Evolutionary conservation across 1,140 invertebrate genomes (phyloP).

Genomic region (Diploscapter pachys): DNA sequence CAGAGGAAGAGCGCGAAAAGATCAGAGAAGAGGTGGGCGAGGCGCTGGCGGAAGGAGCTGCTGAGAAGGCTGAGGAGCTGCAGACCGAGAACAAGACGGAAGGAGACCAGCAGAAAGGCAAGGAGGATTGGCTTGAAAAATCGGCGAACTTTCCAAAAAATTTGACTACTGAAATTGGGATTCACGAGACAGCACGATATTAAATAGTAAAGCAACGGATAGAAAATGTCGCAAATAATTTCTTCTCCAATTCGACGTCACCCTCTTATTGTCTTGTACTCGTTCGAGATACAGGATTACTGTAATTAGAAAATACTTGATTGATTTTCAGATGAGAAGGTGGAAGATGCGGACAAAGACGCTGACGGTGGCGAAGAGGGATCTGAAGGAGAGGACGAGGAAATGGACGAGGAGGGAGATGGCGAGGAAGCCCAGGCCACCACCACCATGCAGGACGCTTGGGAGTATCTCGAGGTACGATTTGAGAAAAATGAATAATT

Average conservation of each 20-base stretch:
- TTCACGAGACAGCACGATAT: not conserved
- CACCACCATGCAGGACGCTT: slow-evolving; percentile 1
- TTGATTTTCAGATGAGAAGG: not conserved
- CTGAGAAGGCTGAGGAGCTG: not conserved
- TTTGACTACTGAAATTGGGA: not conserved
- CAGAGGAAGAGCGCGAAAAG: slow-evolving; percentile 7
- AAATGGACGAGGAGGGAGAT: not conserved
- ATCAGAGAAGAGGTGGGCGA: not conserved
- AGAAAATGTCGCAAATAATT: too few species aligned
- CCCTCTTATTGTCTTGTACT: too few species aligned
- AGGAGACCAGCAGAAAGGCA: not conserved
- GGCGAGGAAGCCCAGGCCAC: slow-evolving; percentile 7
- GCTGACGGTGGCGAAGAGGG: not conserved
- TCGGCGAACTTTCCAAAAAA: not conserved
- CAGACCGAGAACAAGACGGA: not conserved
- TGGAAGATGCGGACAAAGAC: not conserved
- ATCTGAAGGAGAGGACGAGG: slow-evolving; percentile 4
- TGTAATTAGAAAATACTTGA: not conserved
- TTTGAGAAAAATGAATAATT: too few species aligned
- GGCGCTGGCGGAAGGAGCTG: not conserved
- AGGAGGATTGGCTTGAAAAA: not conserved
- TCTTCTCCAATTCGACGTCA: too few species aligned
- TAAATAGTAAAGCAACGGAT: not conserved
- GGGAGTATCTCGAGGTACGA: not conserved
- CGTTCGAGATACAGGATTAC: too few species aligned